These are phyloP conservation scores for Unio pictorum DNA, from an alignment of 2,888 invertebrate genomes.

Conservation along the genomic window DNA sequence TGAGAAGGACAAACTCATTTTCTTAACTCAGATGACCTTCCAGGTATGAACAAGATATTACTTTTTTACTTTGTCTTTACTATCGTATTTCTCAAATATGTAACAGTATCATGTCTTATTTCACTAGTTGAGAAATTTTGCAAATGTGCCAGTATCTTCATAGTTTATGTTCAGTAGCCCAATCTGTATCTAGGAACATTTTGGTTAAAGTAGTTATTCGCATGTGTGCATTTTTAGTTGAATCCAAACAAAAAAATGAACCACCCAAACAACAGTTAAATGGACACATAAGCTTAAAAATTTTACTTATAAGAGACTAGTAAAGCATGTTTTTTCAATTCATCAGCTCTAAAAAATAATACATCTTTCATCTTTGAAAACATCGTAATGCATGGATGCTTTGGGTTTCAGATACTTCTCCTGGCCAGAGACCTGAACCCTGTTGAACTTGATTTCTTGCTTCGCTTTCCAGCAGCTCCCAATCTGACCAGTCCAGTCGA, in stretches of 20 bases:
- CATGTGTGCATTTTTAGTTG: no score
- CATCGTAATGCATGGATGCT: neutral
- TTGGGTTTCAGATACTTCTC: slow-evolving; percentile 80
- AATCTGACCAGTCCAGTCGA: slow-evolving; percentile 96
- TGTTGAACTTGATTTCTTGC: slow-evolving; percentile 90
- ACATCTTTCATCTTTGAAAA: no score
- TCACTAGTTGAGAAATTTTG: neutral
- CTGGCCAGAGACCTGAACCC: slow-evolving; percentile 89
- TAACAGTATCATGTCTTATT: neutral
- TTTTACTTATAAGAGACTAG: no score
- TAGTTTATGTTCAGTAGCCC: no score
- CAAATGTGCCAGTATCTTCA: no score
- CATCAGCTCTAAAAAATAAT: no score
- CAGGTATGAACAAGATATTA: slow-evolving; percentile 76
- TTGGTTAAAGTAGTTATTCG: no score
- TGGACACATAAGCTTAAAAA: no score
- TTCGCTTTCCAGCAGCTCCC: slow-evolving; percentile 92
- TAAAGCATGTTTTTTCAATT: no score
- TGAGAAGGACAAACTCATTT: slow-evolving; percentile 96
- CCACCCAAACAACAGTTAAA: no score
- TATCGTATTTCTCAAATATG: neutral
- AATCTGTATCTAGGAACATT: no score
- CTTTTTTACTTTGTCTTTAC: neutral
- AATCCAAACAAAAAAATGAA: no score
- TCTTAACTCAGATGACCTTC: slow-evolving; percentile 96